Evolutionary conservation across 2,797 vertebrate genomes (phyloP).

Genomic region (Oophaga sylvatica): DNA sequence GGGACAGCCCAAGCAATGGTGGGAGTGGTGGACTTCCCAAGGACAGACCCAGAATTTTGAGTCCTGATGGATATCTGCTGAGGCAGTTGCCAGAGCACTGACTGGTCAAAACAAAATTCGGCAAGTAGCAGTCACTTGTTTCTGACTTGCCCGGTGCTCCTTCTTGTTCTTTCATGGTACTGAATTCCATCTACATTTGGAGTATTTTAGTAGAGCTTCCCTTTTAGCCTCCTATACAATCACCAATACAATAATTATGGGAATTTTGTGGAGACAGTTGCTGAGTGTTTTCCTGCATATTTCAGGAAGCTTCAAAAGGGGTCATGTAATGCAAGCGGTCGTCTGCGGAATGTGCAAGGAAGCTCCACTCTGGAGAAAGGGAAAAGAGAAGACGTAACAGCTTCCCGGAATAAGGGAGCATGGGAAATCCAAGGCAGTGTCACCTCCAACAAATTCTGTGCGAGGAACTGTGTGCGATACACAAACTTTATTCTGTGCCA

Average conservation of each 20-base stretch:
- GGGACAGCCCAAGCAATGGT: no score
- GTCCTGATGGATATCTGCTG: no score
- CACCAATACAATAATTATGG: background rate
- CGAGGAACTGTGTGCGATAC: background rate
- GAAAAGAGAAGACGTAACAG: background rate
- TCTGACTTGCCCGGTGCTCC: background rate
- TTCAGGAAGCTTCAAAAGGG: constrained; percentile 5
- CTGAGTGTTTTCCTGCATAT: constrained; percentile 17
- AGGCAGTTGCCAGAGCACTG: background rate
- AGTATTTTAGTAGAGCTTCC: background rate
- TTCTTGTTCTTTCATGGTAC: background rate
- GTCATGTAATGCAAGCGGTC: background rate
- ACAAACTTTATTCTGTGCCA: background rate
- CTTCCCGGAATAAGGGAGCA: background rate
- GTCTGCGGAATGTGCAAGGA: background rate
- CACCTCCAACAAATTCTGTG: background rate
- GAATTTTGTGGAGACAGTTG: background rate
- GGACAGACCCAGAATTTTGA: no score
- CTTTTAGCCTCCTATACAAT: background rate
- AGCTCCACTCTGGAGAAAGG: background rate
- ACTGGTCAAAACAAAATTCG: background rate
- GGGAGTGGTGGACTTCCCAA: no score
- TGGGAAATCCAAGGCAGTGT: background rate
- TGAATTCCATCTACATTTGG: background rate
- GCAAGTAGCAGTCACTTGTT: background rate